A percentile compares a stretch with the other conserved stretches of the same genome.
phyloP scores from a whole-genome alignment of 2,797 vertebrate species.

The Phoeniculus purpureus region DNA sequence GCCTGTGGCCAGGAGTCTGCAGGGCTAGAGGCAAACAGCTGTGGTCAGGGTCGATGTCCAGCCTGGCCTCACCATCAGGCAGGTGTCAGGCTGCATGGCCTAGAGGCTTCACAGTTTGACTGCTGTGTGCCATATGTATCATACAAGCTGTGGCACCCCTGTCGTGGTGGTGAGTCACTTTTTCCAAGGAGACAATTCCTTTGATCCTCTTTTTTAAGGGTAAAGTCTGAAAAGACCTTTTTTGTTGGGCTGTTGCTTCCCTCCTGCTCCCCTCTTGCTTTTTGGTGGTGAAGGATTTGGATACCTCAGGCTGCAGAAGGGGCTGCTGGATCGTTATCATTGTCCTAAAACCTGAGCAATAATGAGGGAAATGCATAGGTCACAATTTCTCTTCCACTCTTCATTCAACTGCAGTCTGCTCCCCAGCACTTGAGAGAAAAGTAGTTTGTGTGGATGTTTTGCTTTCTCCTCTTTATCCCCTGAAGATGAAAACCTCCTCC shows the following conservation, averaged over 20 bases:
- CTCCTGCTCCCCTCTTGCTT: fast-evolving
- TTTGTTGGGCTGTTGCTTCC: not conserved
- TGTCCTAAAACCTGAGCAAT: not conserved
- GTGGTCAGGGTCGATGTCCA: fast-evolving
- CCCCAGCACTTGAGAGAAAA: not conserved
- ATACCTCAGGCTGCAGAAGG: not conserved
- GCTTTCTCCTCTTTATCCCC: not conserved
- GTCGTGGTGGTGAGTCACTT: not conserved
- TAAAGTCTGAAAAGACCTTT: not conserved
- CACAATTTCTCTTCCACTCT: not conserved
- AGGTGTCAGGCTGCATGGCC: fast-evolving
- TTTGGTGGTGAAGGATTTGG: not conserved
- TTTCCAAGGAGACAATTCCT: not conserved
- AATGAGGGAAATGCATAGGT: not conserved
- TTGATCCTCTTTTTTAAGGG: not conserved
- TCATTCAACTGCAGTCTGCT: not conserved
- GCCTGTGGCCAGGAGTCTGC: not conserved
- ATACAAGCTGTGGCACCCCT: not conserved
- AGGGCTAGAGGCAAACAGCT: not conserved
- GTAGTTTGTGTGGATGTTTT: not conserved
- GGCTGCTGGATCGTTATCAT: not conserved
- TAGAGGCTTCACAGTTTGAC: fast-evolving
- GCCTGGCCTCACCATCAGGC: fast-evolving
- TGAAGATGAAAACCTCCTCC: not conserved
- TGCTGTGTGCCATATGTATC: fast-evolving